Evolutionary conservation across 2,888 invertebrate genomes (phyloP).

Genomic region (Coronaproctus castanopsis): DNA sequence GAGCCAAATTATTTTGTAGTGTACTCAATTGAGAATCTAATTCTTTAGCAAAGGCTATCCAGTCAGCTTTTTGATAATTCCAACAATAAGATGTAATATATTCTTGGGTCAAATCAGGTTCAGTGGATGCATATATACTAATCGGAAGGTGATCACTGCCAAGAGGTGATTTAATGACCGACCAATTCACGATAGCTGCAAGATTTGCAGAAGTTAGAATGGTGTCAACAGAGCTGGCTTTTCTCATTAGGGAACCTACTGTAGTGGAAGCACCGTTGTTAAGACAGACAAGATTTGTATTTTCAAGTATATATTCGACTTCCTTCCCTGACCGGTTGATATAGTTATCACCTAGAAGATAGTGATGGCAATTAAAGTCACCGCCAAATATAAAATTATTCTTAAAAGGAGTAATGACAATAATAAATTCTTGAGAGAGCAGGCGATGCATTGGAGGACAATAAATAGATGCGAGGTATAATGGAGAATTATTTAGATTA

Average conservation of each 20-base stretch:
- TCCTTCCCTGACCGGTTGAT: no score
- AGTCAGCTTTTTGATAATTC: not conserved
- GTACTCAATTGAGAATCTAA: not conserved
- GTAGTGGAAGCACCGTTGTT: no score
- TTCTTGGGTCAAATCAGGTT: not conserved
- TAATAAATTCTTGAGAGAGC: no score
- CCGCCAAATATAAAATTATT: no score
- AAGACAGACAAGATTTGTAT: no score
- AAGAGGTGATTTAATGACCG: not conserved
- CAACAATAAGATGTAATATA: not conserved
- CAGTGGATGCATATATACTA: not conserved
- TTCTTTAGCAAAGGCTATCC: not conserved
- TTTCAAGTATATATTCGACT: no score
- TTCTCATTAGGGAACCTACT: not conserved
- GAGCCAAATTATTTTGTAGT: not conserved
- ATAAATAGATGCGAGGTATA: no score
- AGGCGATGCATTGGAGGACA: no score
- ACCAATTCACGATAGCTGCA: not conserved
- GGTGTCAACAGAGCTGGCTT: not conserved
- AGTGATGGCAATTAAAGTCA: no score
- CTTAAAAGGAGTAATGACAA: no score
- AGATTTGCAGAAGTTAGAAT: not conserved
- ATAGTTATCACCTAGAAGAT: no score
- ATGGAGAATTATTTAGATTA: no score
- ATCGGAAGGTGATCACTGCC: not conserved